phyloP scores from a whole-genome alignment of 2,113 vertebrate species.

The human (Homo sapiens) region DNA sequence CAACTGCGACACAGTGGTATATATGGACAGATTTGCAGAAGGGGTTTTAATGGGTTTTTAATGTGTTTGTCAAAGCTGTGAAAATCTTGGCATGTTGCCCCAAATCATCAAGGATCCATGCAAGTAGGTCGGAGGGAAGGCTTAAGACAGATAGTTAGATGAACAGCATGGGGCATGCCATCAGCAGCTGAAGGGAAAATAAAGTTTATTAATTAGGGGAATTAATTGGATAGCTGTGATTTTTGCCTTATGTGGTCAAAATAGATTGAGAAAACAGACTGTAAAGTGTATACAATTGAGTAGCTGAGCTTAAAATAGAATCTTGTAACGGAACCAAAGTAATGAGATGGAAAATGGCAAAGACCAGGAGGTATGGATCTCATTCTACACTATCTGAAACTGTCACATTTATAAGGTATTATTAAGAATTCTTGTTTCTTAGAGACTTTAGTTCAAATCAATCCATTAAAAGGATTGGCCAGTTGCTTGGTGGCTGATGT shows the following conservation, averaged over 20 bases:
- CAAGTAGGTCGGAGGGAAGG: conserved; percentile 6
- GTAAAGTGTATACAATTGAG: neutral
- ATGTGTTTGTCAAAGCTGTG: conserved; percentile 66
- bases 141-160: neutral
- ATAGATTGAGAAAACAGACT: neutral
- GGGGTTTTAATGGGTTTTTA: conserved; percentile 63
- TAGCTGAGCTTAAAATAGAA: neutral
- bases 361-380: neutral
- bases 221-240: conserved; percentile 57
- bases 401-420: neutral
- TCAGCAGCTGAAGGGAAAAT: conserved; percentile 20
- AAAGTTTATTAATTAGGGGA: conserved; percentile 65
- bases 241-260: conserved; percentile 44
- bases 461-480: neutral
- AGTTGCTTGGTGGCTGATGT: neutral
- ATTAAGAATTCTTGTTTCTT: neutral
- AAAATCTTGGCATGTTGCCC: conserved; percentile 53
- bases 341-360: neutral
- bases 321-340: neutral
- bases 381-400: neutral
- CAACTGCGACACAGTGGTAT: neutral
- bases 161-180: neutral
- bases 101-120: neutral
- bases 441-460: neutral
- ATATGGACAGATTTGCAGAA: conserved; percentile 26